Base-by-base conservation (phyloP, 2,797 vertebrate genomes). In the Urosaurus nigricauda region DNA sequence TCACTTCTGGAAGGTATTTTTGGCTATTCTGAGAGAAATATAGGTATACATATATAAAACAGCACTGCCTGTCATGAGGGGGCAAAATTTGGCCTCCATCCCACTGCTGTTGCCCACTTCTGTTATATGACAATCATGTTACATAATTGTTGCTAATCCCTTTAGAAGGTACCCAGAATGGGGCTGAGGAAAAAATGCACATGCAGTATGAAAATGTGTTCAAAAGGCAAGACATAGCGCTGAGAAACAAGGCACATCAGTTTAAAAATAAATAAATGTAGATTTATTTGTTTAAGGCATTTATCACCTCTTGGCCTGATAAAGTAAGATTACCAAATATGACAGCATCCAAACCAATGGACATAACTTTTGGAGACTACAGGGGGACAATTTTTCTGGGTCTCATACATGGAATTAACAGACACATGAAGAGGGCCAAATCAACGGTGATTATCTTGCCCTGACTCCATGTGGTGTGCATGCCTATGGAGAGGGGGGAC, bases 121-220 rank as follows among this genome's bases (percentile, higher is more conserved):
- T 88, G 84, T 89, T 92, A 87, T 4, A 87, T 75, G 35, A 90
- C 75, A 86, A 78, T 5, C 56, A 63, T 35, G 56, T 2, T 84
- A 58, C 1, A 65, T 65, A 84, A 88, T 7, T 1, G 70, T 17
- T 83, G 58, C 75, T 11, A 87, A 68, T 24, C 63, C 24, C 51
- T 32, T 60, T 87, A 84, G 5, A 26, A 4, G 32, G 21, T 43
- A 63, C 74, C n/a, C 26, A 85, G 47, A 60, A 79, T 68, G 74
- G 47, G 13, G 2, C 21, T 53, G 21, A 40, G 47, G 29, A 47
- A 47, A 68, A 14, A 37, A 79, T 26, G 2, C 5, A 24, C 11
- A 79, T 37, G 4, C 19, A n/a, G 4, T 53, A 85, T 19, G 40
- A 60, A 71, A 75, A 74, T 37, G 53, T 6, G 13, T 75, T 63